Base-by-base conservation (phyloP, 2,797 vertebrate species). In the Lagocephalus sceleratus region DNA sequence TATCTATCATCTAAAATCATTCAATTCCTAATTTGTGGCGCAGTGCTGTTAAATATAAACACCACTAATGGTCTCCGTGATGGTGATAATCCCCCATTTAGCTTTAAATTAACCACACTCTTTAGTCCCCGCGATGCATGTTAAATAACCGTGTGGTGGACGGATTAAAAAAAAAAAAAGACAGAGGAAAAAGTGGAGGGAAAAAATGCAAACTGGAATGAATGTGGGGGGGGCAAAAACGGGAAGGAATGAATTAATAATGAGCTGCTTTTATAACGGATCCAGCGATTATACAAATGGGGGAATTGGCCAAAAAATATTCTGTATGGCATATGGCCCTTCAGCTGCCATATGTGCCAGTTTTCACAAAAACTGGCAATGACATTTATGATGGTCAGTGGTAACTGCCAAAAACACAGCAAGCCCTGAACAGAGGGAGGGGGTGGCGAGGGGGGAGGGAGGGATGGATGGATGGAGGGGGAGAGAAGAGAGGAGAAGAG, bases 291-390 rank as follows among this genome's bases (percentile, higher is more conserved):
- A 89, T 91, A 94, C 92, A 92, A 92, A 93, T 92, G 94, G 92
- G 93, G 92, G 92, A 93, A 93, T 92, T 91, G 90, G 94, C 93
- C 94, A 94, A 92, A 92, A 90, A 92, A 94, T 90, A 91, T 94
- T 95, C 93, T 93, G 92, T 90, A 94, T 75, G 94, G 94, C 97
- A 99, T 99, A 98, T 98, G 95, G 96, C 94, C 92, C 94, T 97
- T 95, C 93, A 94, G 93, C 92, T 94, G 95, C 94, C 95, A 97
- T 98, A 98, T 98, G 95, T 92, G 94, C 93, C 93, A 94, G 93
- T 96, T 95, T 97, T 96, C 94, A 96, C 94, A 92, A 92, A 95
- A 97, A 95, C 92, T 98, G 95, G 95, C 95, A 95, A 91, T 88
- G 91, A 93, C 85, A 90, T 92, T 78, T 89, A 93, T 90, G 92